phyloP scores from a whole-genome alignment of 2,888 invertebrate genomes.

The Phyllotreta striolata region DNA sequence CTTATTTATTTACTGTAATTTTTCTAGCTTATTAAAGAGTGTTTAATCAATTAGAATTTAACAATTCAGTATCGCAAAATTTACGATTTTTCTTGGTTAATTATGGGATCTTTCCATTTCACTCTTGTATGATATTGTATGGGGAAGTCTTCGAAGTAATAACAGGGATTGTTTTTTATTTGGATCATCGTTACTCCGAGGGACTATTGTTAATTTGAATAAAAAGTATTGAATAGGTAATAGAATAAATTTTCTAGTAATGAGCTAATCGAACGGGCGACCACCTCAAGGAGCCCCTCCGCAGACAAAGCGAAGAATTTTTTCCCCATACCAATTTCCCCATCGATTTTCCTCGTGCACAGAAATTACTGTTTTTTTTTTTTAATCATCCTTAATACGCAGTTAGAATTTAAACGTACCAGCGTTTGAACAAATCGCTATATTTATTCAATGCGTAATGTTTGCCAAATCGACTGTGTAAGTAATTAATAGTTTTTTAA shows the following conservation, averaged over 20 bases:
- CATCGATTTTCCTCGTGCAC: background rate
- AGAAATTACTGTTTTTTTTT: background rate
- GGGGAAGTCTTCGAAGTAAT: constrained; percentile 16
- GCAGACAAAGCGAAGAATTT: constrained; percentile 4
- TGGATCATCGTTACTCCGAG: background rate
- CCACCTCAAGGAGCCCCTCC: constrained; percentile 21
- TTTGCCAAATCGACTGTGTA: constrained; percentile 24
- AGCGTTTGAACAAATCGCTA: background rate
- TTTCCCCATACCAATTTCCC: too few species aligned
- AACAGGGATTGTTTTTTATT: constrained; percentile 9
- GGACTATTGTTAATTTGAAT: constrained; percentile 20
- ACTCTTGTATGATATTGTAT: constrained; percentile 9
- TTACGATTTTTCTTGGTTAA: too few species aligned
- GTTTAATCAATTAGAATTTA: too few species aligned
- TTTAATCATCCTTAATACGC: too few species aligned
- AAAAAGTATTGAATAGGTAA: constrained; percentile 21
- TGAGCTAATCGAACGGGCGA: constrained; percentile 15
- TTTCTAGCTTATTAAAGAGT: too few species aligned
- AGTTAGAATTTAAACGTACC: background rate
- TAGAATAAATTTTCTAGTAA: constrained; percentile 22
- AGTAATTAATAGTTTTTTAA: constrained; percentile 18
- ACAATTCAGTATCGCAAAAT: too few species aligned
- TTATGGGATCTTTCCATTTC: too few species aligned
- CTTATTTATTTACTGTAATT: too few species aligned
- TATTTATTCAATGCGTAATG: constrained; percentile 17